Evolutionary conservation across 2,888 invertebrate species (phyloP), one percentile per base, ranked within the genome.

Genomic region (Yponomeuta sedellus): DNA sequence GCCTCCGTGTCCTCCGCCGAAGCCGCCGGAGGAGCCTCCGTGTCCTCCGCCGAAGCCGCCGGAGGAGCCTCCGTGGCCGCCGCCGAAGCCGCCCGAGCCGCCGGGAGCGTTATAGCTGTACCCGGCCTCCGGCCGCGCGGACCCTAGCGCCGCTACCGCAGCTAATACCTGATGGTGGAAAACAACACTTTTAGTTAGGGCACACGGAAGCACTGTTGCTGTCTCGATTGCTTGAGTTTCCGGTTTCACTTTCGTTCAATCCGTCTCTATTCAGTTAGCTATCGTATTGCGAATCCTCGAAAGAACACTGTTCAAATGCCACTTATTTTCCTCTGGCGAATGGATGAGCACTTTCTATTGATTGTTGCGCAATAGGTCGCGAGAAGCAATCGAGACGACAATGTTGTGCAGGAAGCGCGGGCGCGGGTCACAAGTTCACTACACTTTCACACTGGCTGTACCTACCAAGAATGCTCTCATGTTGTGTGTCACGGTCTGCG

Each of bases 101-200:
- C 88, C 86, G 68, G 91, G 90, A 66, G 91, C 89, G 81, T 82
- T 89, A 85, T 92, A 93, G 81, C 92, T 92, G 82, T 93, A 93
- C 75, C 93, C 93, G 77, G 93, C 93, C 82, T 93, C 93, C 79
- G 93, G 93, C 69, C 92, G 87, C 67, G 92, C 93, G 79, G 92
- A 91, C 78, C 92, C 92, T 80, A 92, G 85, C 67, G 92, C 91
- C 84, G 92, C 86, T 71, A 93, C 88, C 83, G 91, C 91, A 76
- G 91, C 90, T 75, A 91, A 83, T 83, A 91, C 91, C 91, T 91
- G 82, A 25, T 52, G 63, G 75, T 72, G 73, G 73, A 79, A 74
- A 77, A 80, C 78, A 12, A 39, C 28, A 65, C 57, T 40, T 40
- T 61, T 8, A 59, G 34, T 61, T 56, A 52, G 20, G 16, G 73